Evolutionary conservation across 2,888 invertebrate species (phyloP).

Genomic region (Eilema sororculum): DNA sequence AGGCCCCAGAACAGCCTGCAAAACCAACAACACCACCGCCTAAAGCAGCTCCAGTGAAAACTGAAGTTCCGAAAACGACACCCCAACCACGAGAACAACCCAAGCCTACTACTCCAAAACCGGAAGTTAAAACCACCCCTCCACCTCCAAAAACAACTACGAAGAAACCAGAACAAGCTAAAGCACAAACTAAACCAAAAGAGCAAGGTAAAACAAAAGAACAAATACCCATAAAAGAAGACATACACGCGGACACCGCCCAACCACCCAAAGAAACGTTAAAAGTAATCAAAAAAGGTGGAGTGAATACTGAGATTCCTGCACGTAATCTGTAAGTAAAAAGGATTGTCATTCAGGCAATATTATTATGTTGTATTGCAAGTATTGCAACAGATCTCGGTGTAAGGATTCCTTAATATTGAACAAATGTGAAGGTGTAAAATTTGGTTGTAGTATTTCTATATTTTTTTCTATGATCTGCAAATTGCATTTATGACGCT

Average conservation of each 20-base stretch:
- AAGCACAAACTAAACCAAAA: constrained; percentile 38
- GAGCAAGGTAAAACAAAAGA: constrained; percentile 51
- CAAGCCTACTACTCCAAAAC: constrained; percentile 33
- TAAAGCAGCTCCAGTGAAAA: constrained; percentile 8
- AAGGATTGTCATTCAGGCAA: constrained; percentile 19
- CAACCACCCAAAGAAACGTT: constrained; percentile 85
- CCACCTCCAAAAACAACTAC: constrained; percentile 40
- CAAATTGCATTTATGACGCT: constrained; percentile 37
- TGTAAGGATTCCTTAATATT: constrained; percentile 47
- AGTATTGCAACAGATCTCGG: constrained; percentile 29
- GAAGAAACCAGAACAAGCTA: constrained; percentile 33
- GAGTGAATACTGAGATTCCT: constrained; percentile 80
- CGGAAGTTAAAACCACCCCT: constrained; percentile 33
- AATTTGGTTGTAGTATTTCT: constrained; percentile 44
- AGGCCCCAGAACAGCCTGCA: not conserved
- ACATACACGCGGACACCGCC: constrained; percentile 84
- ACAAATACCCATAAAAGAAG: constrained; percentile 84
- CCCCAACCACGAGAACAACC: constrained; percentile 11
- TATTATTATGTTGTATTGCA: constrained; percentile 27
- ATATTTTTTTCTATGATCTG: constrained; percentile 30
- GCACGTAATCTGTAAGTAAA: constrained; percentile 65
- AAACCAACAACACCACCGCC: constrained; percentile 9
- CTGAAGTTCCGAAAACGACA: constrained; percentile 14
- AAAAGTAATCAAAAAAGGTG: constrained; percentile 88
- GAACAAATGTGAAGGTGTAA: constrained; percentile 40